A percentile compares a stretch with the other conserved stretches of the same genome.
phyloP scores from a whole-genome alignment of 2,888 invertebrate genomes.

The Gordius sp. region DNA sequence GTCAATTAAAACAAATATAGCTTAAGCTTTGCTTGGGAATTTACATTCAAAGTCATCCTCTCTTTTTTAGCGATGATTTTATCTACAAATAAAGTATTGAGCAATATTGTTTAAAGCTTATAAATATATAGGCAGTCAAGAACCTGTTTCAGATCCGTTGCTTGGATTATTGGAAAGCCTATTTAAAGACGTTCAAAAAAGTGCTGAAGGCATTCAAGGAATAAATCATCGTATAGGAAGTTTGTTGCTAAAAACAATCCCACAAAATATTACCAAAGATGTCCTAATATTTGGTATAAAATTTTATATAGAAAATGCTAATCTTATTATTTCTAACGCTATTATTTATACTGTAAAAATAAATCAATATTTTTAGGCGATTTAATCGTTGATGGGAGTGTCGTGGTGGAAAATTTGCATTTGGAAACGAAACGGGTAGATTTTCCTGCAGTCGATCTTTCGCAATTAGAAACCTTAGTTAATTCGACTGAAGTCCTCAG shows the following conservation, averaged over 20 bases:
- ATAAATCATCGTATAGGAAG: background rate
- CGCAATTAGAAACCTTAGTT: background rate
- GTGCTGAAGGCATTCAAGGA: too few species aligned
- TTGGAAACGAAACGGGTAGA: background rate
- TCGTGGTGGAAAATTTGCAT: background rate
- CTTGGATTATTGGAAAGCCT: background rate
- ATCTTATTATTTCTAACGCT: background rate
- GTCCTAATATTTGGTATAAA: background rate
- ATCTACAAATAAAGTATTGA: too few species aligned
- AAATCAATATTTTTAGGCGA: background rate
- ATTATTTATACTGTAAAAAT: background rate
- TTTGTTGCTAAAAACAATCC: background rate
- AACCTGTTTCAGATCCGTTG: background rate
- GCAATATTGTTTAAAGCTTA: too few species aligned
- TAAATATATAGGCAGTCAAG: background rate
- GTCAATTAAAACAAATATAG: too few species aligned
- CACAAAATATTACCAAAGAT: conserved; percentile 8
- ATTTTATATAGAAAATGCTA: conserved; percentile 4
- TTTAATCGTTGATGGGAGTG: background rate
- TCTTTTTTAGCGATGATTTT: too few species aligned
- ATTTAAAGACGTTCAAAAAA: background rate
- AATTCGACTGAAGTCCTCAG: background rate
- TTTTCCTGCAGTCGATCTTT: background rate
- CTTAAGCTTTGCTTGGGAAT: too few species aligned
- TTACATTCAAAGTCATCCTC: too few species aligned